Percentiles rank a stretch among this genome's conserved stretches.
These are phyloP conservation scores for Semicossyphus pulcher DNA, from an alignment of 2,113 vertebrate species.

Conservation along the genomic window DNA sequence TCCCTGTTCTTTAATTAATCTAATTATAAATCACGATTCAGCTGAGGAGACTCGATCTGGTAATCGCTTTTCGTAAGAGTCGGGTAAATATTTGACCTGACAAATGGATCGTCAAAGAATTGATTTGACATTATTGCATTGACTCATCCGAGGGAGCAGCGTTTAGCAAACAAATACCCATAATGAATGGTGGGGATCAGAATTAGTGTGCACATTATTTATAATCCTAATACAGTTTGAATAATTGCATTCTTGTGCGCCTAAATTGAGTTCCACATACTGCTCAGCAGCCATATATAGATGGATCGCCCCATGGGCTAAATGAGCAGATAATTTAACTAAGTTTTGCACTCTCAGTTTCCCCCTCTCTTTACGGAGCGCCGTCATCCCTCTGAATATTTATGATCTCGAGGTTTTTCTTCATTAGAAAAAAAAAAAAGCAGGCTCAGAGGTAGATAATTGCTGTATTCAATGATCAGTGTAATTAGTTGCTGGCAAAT, in stretches of 20 bases:
- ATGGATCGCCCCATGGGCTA: slow-evolving; percentile 62
- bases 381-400: slow-evolving; percentile 67
- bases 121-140: slow-evolving; percentile 30
- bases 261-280: slow-evolving; percentile 67
- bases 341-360: slow-evolving; percentile 58
- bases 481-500: slow-evolving; percentile 75
- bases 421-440: slow-evolving; percentile 50
- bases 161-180: slow-evolving; percentile 66
- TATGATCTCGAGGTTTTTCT: slow-evolving; percentile 66
- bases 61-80: slow-evolving; percentile 41
- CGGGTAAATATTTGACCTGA: slow-evolving; percentile 67
- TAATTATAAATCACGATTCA: slow-evolving; percentile 69
- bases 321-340: slow-evolving; percentile 72
- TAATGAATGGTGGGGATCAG: slow-evolving; percentile 50
- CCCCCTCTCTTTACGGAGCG: slow-evolving; percentile 20
- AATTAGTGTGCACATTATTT: slow-evolving; percentile 69
- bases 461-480: slow-evolving; percentile 80
- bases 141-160: slow-evolving; percentile 44
- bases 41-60: slow-evolving; percentile 51
- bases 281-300: slow-evolving; percentile 53
- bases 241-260: slow-evolving; percentile 47
- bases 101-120: slow-evolving; percentile 45
- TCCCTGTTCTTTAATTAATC: slow-evolving; percentile 77
- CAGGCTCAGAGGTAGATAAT: slow-evolving; percentile 67
- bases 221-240: slow-evolving; percentile 68